Base-by-base conservation (phyloP, 2,888 invertebrate genomes). In the Drosophila histrio region DNA sequence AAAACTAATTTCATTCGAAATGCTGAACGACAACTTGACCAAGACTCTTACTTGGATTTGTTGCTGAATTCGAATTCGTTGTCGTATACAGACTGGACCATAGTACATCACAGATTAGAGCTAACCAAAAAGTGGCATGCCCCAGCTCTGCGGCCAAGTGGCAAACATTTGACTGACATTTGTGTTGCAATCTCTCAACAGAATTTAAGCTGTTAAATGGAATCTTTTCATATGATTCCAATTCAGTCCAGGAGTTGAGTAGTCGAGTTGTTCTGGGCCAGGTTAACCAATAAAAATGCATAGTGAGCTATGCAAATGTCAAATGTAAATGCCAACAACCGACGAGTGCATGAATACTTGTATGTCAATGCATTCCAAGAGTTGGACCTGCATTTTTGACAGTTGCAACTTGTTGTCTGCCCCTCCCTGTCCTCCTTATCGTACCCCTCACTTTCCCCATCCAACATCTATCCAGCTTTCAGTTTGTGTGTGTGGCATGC, bases 301-400 rank as follows among this genome's bases (percentile, higher is more conserved):
- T 72, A 57, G 83, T 58, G 75, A 79, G 65, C 68, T 79, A 82
- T 84, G 82, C 79, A 84, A 81, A 84, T 82, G 72, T 34, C 75
- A 69, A 75, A 83, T 83, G 83, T 74, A 79, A 79, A 79, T 79
- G 77, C 64, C 80, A 69, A 46, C 58, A 75, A 65, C 71, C 70
- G 64, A 60, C 53, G 28, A 73, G 72, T 72, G 69, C 63, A 80
- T 80, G 79, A 81, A 79, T 79, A 70, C 64, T 72, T 64, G 62
- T 63, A 80, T 77, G 78, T 73, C 79, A 79, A 79, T 77, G 79
- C 82, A 66, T 68, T 79, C 71, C 65, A 24, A 72, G 72, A 60
- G 67, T 75, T 72, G 61, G 52, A 63, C 76, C 75, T 68, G 77
- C 77, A 79, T 82, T 79, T 79, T 75, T 79, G 77, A 80, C 83